Evolutionary conservation across 2,888 invertebrate species (phyloP), one percentile per base, ranked within the genome.

Genomic region (Stegana nigrithorax): DNA sequence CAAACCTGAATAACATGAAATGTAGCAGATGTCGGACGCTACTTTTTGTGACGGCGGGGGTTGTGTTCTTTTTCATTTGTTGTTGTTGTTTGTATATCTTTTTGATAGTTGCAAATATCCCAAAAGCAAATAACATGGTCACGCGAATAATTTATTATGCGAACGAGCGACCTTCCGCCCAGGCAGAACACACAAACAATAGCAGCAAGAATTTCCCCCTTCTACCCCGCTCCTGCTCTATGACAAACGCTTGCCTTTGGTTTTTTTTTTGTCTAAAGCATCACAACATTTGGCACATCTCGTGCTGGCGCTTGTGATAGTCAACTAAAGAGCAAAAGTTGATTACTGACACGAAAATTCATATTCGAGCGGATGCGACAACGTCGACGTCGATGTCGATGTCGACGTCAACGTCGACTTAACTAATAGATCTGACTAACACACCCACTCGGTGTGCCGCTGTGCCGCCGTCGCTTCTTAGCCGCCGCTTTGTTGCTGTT

Each of bases 131-230:
- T 77, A 73, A 75, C 79, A 77, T 77, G 80, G 75, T 75, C 75
- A 75, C 75, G 75, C 75, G 78, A 75, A 75, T 79, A 77, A 75
- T 79, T 75, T 75, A 75, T 75, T 79, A 79, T 79, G 73, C 73
- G 75, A 77, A n/a, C n/a, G n/a, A n/a, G n/a, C n/a, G n/a, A n/a
- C n/a, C n/a, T n/a, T n/a, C n/a, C n/a, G n/a, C n/a, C n/a, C n/a
- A n/a, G n/a, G n/a, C n/a, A n/a, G n/a, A n/a, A n/a, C n/a, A n/a
- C n/a, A n/a, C n/a, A n/a, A n/a, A n/a, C n/a, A n/a, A n/a, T n/a
- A n/a, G n/a, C n/a, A n/a, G n/a, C n/a, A n/a, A n/a, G n/a, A n/a
- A n/a, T n/a, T n/a, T n/a, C n/a, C n/a, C n/a, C n/a, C n/a, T n/a
- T n/a, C n/a, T n/a, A n/a, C n/a, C n/a, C n/a, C n/a, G n/a, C n/a